phyloP scores from a whole-genome alignment of 2,888 invertebrate genomes.

The Zhengitettix transpicula region DNA sequence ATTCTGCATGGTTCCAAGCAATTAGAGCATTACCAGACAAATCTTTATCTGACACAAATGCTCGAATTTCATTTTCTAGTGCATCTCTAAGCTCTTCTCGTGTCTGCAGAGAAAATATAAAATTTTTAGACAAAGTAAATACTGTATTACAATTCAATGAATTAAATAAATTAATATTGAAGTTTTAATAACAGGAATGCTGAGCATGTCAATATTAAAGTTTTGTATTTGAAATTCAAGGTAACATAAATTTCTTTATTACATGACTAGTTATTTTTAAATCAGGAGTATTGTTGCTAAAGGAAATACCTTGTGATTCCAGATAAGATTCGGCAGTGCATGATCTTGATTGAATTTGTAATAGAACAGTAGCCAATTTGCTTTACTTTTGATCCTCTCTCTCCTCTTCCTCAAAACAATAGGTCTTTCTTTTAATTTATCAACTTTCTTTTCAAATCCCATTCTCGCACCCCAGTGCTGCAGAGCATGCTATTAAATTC shows the following conservation, averaged over 20 bases:
- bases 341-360: conserved; percentile 91
- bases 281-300: background rate
- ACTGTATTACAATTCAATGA: background rate
- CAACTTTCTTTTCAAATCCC: conserved; percentile 38
- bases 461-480: conserved; percentile 55
- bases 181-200: background rate
- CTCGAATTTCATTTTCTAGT: conserved; percentile 81
- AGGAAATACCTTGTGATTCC: conserved; percentile 79
- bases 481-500: conserved; percentile 31
- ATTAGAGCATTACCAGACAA: conserved; percentile 61
- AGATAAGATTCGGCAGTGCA: conserved; percentile 88
- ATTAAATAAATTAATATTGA: background rate
- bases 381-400: conserved; percentile 69
- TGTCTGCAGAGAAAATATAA: conserved; percentile 40
- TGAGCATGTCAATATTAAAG: background rate
- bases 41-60: conserved; percentile 80
- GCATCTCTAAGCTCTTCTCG: conserved; percentile 86
- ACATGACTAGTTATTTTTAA: background rate
- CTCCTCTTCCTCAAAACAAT: conserved; percentile 81
- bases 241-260: background rate
- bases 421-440: conserved; percentile 55
- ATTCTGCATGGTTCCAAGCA: conserved; percentile 97
- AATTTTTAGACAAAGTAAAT: background rate
- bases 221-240: background rate
- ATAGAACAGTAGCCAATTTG: conserved; percentile 89